phyloP scores from a whole-genome alignment of 53 echinoderm and acorn worm species.

The Paracentrotus lividus region DNA sequence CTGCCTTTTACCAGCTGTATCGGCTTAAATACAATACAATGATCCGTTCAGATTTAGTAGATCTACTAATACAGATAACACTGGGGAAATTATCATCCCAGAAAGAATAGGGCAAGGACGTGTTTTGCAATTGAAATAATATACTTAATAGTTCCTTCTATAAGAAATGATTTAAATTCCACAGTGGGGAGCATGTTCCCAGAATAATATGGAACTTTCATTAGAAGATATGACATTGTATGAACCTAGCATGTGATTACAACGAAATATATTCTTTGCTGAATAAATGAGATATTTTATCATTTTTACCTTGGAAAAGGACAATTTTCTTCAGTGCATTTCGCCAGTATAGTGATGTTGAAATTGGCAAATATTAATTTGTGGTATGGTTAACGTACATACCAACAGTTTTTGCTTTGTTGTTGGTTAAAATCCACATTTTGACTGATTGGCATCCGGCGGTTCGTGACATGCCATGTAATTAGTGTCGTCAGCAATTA shows the following conservation, averaged over 20 bases:
- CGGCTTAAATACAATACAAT: too few species aligned
- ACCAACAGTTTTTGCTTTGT: neutral
- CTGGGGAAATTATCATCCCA: too few species aligned
- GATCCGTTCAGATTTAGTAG: too few species aligned
- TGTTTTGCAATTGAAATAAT: too few species aligned
- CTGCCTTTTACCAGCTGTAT: too few species aligned
- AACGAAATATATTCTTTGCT: neutral
- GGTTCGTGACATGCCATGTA: neutral
- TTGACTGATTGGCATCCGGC: neutral
- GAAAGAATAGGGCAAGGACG: too few species aligned
- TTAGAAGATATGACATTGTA: too few species aligned
- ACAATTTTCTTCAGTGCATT: neutral
- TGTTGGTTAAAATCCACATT: neutral
- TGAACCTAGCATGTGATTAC: neutral
- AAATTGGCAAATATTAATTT: neutral
- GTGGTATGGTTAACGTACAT: neutral
- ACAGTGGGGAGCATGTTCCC: too few species aligned
- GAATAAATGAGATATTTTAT: neutral
- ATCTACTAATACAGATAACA: too few species aligned
- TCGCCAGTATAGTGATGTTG: neutral
- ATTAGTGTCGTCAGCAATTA: conserved; percentile 33
- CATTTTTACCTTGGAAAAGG: neutral
- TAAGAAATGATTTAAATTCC: too few species aligned
- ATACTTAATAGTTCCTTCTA: too few species aligned
- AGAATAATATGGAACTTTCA: too few species aligned